Evolutionary conservation across 1,140 invertebrate genomes (phyloP), one percentile per base, ranked within the genome.

Genomic region (Nephila pilipes): DNA sequence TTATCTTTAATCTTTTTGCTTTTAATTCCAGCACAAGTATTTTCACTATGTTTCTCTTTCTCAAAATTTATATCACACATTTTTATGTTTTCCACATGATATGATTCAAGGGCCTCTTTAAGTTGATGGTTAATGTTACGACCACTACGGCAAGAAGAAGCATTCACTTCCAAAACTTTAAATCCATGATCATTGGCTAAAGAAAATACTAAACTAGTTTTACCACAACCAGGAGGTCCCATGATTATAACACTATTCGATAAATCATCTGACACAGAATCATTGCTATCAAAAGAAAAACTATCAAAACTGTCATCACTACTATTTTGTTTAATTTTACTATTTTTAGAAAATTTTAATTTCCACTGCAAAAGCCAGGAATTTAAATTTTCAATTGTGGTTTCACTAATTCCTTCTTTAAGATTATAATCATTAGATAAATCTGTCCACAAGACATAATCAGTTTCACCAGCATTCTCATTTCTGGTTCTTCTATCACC

Each of bases 71-170:
- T 25, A 58, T 32, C 32, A 25, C 29, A 14, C n/a, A 46, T 46
- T 80, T 83, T 79, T 12, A 60, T 80, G 36, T 87, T 85, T 88
- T 94, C 93, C 29, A 96, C 95, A 92, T 96, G 95, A 95, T 99
- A 98, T 1, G 98, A 99, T 95, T 98, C 98, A 0, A 98, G 98
- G 14, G 98, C 98, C 96, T 99, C 98, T 94, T 98, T 97, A 8
- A 99, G 96, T 95, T 98, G 97, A 95, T 97, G 97, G 22, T 97
- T 95, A n/a, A 97, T 96, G 94, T 97, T 96, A 95, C 97, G 98
- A 94, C 97, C 98, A 87, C 97, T 97, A 94, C 98, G 96, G 95
- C 97, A 97, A 93, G 97, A 97, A 14, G 98, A 98, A 16, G 98
- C 97, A 96, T 99, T 99, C n/a, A 99, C 97, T 96, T 99, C 98